Conservation (phyloP, 2,888 invertebrate genomes). For the Gymnosoma rotundatum region DNA sequence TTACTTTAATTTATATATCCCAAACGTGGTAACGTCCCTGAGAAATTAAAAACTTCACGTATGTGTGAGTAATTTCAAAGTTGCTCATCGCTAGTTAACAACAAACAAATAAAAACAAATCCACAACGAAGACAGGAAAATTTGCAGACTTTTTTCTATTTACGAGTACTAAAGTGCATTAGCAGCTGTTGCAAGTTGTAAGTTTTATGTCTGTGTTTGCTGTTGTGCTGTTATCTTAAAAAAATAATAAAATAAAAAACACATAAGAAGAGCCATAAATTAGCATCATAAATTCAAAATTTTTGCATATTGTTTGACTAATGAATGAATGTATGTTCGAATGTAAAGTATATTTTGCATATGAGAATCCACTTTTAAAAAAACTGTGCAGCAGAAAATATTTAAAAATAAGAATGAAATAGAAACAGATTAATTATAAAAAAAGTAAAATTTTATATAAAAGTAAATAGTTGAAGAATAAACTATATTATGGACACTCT, state of each 20-base stretch:
- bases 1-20: not conserved
- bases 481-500: too few relatives aligned
- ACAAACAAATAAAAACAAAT: not conserved
- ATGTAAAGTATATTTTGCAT: conserved; percentile 11
- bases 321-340: conserved; percentile 55
- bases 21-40: not conserved
- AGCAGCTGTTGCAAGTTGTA: conserved; percentile 68
- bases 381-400: conserved; percentile 2
- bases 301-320: conserved; percentile 74
- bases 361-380: conserved; percentile 19
- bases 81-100: conserved; percentile 2
- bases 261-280: conserved; percentile 78
- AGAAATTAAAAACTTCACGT: not conserved
- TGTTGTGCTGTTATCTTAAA: conserved; percentile 66
- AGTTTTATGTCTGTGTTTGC: conserved; percentile 20
- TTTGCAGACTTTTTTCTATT: conserved; percentile 62
- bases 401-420: not conserved
- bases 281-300: conserved; percentile 78
- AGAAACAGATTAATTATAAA: not conserved
- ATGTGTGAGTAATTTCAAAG: conserved; percentile 16
- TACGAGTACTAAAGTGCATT: conserved; percentile 58
- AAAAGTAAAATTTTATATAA: not conserved
- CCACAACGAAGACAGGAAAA: conserved; percentile 49
- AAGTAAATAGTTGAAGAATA: not conserved
- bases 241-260: conserved; percentile 18